Evolutionary conservation across 1,140 invertebrate species (phyloP).

Genomic region (Sinella curviseta): DNA sequence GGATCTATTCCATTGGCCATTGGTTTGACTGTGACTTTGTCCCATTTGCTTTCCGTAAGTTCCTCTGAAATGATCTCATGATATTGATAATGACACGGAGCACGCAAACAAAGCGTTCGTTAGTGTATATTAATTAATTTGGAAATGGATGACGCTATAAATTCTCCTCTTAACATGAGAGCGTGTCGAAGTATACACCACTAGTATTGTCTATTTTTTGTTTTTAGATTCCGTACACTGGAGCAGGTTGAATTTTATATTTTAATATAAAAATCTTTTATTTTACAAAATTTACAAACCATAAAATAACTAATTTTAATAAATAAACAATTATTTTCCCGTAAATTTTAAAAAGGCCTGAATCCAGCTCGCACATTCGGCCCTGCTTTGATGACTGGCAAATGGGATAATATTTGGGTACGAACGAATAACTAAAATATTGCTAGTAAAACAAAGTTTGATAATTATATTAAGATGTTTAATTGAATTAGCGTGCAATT

Average conservation of each 20-base stretch:
- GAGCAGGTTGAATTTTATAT: too few species aligned
- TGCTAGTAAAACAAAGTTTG: not conserved
- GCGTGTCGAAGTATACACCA: too few species aligned
- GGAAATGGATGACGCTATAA: not conserved
- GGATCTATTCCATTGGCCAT: constrained; percentile 83
- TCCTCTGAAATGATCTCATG: constrained; percentile 52
- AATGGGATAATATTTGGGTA: constrained; percentile 42
- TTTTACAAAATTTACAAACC: not conserved
- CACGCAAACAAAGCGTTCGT: constrained; percentile 35
- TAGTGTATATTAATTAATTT: constrained; percentile 9
- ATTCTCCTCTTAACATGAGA: too few species aligned
- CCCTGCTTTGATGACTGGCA: constrained; percentile 40
- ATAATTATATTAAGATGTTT: not conserved
- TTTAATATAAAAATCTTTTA: too few species aligned
- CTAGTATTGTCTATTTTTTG: constrained; percentile 11
- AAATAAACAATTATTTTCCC: not conserved
- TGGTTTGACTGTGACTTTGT: constrained; percentile 75
- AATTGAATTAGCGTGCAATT: too few species aligned
- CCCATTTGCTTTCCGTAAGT: constrained; percentile 80
- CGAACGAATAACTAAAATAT: constrained; percentile 11
- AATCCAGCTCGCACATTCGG: constrained; percentile 85
- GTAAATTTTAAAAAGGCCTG: constrained; percentile 65
- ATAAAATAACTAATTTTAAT: not conserved
- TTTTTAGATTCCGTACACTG: constrained; percentile 71
- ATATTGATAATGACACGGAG: constrained; percentile 35